phyloP scores from a whole-genome alignment of 2,797 vertebrate genomes.

The Myoxocephalus aenaeus region DNA sequence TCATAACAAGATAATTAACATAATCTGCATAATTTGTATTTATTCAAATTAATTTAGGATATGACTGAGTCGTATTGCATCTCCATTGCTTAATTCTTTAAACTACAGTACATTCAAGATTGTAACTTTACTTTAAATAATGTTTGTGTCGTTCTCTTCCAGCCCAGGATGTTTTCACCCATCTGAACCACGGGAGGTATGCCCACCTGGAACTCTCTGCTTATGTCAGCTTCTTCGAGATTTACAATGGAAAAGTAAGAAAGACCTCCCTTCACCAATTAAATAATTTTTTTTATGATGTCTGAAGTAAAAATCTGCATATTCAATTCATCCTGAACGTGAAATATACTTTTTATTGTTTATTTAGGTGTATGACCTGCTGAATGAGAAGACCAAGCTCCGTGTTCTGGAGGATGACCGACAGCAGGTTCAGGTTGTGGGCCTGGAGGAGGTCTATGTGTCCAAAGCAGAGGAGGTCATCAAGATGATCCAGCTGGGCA shows the following conservation, averaged over 20 bases:
- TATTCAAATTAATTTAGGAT: neutral
- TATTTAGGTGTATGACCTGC: conserved; percentile 92
- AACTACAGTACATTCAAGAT: neutral
- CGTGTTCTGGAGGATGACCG: conserved; percentile 94
- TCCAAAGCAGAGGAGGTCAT: conserved; percentile 92
- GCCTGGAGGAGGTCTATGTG: conserved; percentile 90
- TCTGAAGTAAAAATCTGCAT: neutral
- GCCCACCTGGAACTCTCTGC: conserved; percentile 84
- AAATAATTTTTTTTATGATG: neutral
- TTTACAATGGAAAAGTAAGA: conserved; percentile 96
- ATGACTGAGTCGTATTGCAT: neutral
- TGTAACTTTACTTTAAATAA: conserved; percentile 44
- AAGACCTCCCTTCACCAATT: neutral
- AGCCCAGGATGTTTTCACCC: conserved; percentile 94
- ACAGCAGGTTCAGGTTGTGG: conserved; percentile 96
- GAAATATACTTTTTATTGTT: neutral
- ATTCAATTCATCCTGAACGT: neutral
- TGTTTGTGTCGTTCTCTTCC: conserved; percentile 63
- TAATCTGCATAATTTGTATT: neutral
- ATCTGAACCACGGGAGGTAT: conserved; percentile 87
- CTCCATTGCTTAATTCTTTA: neutral
- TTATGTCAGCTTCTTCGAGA: conserved; percentile 96
- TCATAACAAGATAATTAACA: neutral
- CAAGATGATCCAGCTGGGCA: conserved; percentile 91
- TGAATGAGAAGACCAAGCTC: conserved; percentile 95